Evolutionary conservation across 2,888 invertebrate genomes (phyloP).

Genomic region (Ormyrus nitidulus): DNA sequence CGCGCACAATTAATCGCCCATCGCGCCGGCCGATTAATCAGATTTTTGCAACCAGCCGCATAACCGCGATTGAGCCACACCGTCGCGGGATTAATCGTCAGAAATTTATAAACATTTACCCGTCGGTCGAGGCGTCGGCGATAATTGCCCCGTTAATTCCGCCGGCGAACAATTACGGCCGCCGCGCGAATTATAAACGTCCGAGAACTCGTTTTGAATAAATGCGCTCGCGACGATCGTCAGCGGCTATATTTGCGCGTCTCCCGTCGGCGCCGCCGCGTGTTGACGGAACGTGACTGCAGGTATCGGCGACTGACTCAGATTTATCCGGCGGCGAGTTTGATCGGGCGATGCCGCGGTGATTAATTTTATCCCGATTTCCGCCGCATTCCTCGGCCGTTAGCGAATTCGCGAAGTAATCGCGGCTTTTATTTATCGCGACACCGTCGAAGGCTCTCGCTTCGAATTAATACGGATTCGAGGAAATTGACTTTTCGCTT

Average conservation of each 20-base stretch:
- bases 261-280: conserved; percentile 5
- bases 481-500: no score
- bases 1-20: no score
- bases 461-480: no score
- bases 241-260: conserved; percentile 41
- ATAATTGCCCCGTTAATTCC: conserved; percentile 14
- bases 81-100: conserved; percentile 3
- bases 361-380: conserved; percentile 10
- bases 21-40: neutral
- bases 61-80: neutral
- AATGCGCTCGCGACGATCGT: neutral
- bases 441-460: no score
- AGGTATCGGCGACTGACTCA: conserved; percentile 21
- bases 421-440: neutral
- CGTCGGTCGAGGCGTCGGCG: conserved; percentile 10
- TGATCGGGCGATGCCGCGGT: neutral
- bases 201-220: conserved; percentile 40
- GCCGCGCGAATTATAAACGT: conserved; percentile 3
- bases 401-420: conserved; percentile 27
- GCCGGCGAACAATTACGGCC: conserved; percentile 19
- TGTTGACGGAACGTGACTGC: conserved; percentile 25
- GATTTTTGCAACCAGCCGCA: conserved; percentile 11
- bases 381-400: conserved; percentile 23
- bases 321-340: conserved; percentile 12
- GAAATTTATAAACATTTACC: conserved; percentile 12